These are phyloP conservation scores for Dendrolimus pini DNA, from an alignment of 2,888 invertebrate species.

Conservation along the genomic window DNA sequence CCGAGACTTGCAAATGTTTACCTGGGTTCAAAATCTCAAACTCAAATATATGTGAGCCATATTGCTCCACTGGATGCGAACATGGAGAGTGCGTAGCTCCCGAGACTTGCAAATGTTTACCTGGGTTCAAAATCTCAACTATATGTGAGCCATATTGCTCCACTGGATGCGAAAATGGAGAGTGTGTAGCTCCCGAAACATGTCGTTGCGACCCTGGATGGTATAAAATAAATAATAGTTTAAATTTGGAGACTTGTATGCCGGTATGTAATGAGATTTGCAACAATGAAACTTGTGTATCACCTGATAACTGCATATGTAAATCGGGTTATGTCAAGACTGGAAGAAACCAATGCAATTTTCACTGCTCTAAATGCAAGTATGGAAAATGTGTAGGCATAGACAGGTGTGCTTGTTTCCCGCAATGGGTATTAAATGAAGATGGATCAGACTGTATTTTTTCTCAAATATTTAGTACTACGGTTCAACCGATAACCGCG, in stretches of 20 bases:
- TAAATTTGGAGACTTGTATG: background rate
- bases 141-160: constrained; percentile 28
- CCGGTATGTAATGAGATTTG: background rate
- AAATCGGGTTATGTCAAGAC: background rate
- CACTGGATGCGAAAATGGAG: constrained; percentile 24
- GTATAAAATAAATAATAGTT: background rate
- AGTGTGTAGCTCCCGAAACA: constrained; percentile 22
- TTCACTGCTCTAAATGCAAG: background rate
- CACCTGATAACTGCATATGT: background rate
- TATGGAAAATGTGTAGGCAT: background rate
- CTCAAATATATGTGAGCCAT: too few species aligned
- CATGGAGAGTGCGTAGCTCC: too few species aligned
- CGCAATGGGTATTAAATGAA: background rate
- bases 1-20: background rate
- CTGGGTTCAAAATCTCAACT: background rate
- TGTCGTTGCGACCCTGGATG: constrained; percentile 20
- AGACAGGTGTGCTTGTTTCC: background rate
- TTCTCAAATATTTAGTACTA: too few species aligned
- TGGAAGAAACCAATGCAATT: background rate
- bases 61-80: too few species aligned
- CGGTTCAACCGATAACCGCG: too few species aligned
- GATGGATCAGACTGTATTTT: background rate
- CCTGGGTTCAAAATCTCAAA: background rate
- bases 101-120: too few species aligned
- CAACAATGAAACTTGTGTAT: background rate